These are phyloP conservation scores for Rutpela maculata DNA, from an alignment of 2,888 invertebrate genomes.

Conservation along the genomic window DNA sequence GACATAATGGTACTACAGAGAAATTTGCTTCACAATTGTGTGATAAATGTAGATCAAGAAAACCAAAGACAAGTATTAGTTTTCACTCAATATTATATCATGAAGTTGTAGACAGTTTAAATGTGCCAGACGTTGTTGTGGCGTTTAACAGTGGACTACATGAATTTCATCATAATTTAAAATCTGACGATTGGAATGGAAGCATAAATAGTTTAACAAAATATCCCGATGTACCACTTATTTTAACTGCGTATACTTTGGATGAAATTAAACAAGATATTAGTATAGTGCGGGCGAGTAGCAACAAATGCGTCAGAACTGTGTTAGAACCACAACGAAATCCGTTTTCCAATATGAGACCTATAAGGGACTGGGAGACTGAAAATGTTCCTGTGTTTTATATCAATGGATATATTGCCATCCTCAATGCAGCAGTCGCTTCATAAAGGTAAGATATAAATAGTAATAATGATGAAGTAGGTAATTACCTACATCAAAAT, in stretches of 20 bases:
- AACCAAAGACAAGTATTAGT: constrained; percentile 48
- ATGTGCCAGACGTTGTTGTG: constrained; percentile 65
- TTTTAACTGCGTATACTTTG: constrained; percentile 67
- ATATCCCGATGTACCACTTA: constrained; percentile 57
- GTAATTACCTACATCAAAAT: no score
- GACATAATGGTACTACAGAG: constrained; percentile 19
- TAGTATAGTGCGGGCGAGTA: constrained; percentile 44
- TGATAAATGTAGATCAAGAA: constrained; percentile 52
- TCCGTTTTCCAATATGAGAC: constrained; percentile 63
- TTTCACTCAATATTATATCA: constrained; percentile 60
- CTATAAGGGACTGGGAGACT: constrained; percentile 64
- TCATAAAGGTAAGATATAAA: background rate
- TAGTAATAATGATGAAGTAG: no score
- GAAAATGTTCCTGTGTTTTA: constrained; percentile 62
- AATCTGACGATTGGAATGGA: constrained; percentile 62
- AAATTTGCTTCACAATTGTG: constrained; percentile 49
- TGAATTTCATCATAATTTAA: constrained; percentile 56
- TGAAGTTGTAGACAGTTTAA: constrained; percentile 56
- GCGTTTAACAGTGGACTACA: constrained; percentile 70
- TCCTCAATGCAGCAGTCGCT: constrained; percentile 42
- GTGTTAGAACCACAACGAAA: constrained; percentile 60
- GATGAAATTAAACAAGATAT: constrained; percentile 65
- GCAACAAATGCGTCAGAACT: constrained; percentile 47
- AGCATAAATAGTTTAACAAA: constrained; percentile 61
- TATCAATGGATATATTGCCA: constrained; percentile 63